Evolutionary conservation across 2,888 invertebrate genomes (phyloP), one percentile per base, ranked within the genome.

Genomic region (Dicranocentrus wangi): DNA sequence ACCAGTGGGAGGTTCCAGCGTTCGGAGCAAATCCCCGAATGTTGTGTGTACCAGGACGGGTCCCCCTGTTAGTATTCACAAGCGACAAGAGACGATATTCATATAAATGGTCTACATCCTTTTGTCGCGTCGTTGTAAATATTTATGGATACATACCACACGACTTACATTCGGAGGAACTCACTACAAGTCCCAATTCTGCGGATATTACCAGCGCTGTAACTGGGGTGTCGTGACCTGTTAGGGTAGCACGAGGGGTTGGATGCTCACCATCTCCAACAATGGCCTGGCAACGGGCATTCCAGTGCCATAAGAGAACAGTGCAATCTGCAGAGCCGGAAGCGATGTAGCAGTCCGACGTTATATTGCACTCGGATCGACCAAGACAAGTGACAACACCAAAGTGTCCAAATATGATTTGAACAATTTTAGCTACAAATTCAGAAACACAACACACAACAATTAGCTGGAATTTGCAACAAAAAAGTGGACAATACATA

Each of bases 261-360:
- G 99, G 98, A 72, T 94, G 91, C 87, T 97, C 97, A 19, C 96
- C 97, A 89, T 99, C 99, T 3, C 99, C 99, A 39, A 99, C 96
- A 87, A 99, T 96, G 83, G 96, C 96, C 89, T 98, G 98, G 82
- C 95, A 95, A n/a, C 96, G 92, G 0, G 96, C 97, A 87, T 93
- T 99, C 97, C 99, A 99, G 88, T 99, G 98, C 99, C 99, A 99
- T 70, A 99, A 90, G 77, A 99, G 91, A 23, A 99, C 97, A 0
- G 99, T 99, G 89, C 99, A 99, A 90, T 99, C 99, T 63, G 97
- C 95, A 25, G 97, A 97, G 23, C 99, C 99, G 0, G 98, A 98
- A 0, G 98, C 98, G 86, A 99, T 94, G 90, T 99, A 99, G 89
- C 99, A 99, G 90, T 99, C 99, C 0, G 97, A 96, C n/a, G 97